Percentiles rank a stretch among this genome's conserved stretches.
Conservation (phyloP, 2,113 vertebrate species). For the Columbina picui region DNA sequence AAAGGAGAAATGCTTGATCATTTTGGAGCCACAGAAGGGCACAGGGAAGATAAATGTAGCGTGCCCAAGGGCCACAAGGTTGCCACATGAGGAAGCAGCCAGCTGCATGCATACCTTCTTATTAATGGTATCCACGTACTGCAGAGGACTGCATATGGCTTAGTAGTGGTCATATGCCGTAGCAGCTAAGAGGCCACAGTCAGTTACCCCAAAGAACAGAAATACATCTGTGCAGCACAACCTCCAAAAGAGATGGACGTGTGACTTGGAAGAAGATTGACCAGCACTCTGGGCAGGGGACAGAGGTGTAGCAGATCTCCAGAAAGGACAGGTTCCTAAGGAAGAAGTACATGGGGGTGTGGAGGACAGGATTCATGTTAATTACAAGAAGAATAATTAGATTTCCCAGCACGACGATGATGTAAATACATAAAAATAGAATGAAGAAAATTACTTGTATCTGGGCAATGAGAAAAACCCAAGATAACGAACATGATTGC, state of each 20-base stretch:
- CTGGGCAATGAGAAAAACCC: neutral
- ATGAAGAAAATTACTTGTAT: neutral
- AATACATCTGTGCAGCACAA: constrained; percentile 42
- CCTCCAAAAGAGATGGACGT: neutral
- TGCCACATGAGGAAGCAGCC: neutral
- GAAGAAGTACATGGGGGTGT: constrained; percentile 46
- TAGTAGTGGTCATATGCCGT: constrained; percentile 9
- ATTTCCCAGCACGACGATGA: neutral
- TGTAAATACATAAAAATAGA: constrained; percentile 5
- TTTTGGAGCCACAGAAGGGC: neutral
- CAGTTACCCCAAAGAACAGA: neutral
- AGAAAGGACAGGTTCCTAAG: neutral
- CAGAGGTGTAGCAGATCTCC: neutral
- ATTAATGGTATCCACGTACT: neutral
- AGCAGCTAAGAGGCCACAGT: constrained; percentile 34
- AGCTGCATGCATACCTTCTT: neutral
- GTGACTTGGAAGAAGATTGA: neutral
- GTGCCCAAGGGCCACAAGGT: neutral
- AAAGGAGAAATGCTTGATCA: constrained; percentile 46
- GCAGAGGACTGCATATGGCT: constrained; percentile 4
- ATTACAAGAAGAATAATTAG: neutral
- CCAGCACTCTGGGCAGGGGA: constrained; percentile 3
- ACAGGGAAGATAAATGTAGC: constrained; percentile 39
- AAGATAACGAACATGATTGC: neutral
- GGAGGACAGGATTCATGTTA: neutral